phyloP scores from a whole-genome alignment of 2,797 vertebrate genomes.

The Babyrousa celebensis region DNA sequence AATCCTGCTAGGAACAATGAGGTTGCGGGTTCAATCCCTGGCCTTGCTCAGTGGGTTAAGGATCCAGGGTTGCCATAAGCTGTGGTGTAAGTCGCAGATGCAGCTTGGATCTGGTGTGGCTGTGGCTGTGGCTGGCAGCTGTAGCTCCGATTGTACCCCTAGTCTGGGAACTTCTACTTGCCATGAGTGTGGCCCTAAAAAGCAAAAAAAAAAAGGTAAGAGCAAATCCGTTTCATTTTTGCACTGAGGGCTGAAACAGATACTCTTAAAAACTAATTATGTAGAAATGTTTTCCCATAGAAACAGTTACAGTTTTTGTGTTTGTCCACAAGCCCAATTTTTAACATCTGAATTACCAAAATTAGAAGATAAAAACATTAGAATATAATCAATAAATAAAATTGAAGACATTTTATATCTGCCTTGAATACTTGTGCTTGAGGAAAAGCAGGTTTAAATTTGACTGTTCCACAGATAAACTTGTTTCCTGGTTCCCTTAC shows the following conservation, averaged over 20 bases:
- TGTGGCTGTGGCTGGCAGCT: too few relatives aligned
- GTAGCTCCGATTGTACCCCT: too few relatives aligned
- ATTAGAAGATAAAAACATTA: conserved; percentile 55
- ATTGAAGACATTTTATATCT: conserved; percentile 37
- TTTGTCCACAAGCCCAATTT: not conserved
- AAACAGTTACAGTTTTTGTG: not conserved
- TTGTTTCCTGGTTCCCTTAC: not conserved
- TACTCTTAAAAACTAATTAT: not conserved
- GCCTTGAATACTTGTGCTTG: conserved; percentile 44
- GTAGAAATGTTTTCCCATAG: not conserved
- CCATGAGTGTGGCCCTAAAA: too few relatives aligned
- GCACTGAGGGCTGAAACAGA: not conserved
- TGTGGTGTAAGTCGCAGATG: too few relatives aligned
- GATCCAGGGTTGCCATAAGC: too few relatives aligned
- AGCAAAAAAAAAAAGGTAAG: not conserved
- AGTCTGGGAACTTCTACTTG: too few relatives aligned
- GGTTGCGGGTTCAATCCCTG: too few relatives aligned
- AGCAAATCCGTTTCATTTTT: conserved; percentile 61
- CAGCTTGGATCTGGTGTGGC: too few relatives aligned
- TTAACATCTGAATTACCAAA: conserved; percentile 33
- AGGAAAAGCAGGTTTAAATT: conserved; percentile 46
- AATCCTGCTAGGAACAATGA: too few relatives aligned
- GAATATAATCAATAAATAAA: conserved; percentile 53
- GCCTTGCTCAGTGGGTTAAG: too few relatives aligned
- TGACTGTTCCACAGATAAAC: conserved; percentile 3